Evolutionary conservation across 2,113 vertebrate species (phyloP).

Genomic region (Vulpes lagopus): DNA sequence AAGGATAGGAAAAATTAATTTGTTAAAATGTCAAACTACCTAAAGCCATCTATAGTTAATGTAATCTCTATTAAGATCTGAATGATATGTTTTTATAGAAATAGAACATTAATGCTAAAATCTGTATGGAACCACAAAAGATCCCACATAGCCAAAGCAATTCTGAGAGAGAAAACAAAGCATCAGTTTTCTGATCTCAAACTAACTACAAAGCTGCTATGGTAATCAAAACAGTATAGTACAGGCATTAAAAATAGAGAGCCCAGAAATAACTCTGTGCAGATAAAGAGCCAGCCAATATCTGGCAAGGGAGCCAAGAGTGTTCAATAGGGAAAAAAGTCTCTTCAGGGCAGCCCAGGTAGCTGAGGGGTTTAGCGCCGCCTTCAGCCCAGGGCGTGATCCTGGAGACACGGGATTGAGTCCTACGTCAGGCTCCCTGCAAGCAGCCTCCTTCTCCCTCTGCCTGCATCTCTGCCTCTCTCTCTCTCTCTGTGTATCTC

Average conservation of each 20-base stretch:
- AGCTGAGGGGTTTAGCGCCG: no score
- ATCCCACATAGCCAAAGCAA: background rate
- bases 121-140: background rate
- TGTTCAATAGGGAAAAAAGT: background rate
- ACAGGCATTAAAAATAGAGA: background rate
- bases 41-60: background rate
- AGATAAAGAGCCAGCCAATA: background rate
- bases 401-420: no score
- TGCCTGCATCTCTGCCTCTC: no score
- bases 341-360: background rate
- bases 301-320: background rate
- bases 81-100: background rate
- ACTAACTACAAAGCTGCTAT: background rate
- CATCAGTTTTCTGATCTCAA: background rate
- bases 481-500: no score
- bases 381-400: no score
- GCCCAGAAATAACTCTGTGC: background rate
- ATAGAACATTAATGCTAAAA: background rate
- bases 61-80: background rate
- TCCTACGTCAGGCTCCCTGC: no score
- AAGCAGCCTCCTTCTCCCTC: no score
- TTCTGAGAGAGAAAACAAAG: background rate
- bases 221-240: background rate
- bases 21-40: background rate
- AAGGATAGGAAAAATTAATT: background rate